phyloP scores from a whole-genome alignment of 2,888 invertebrate genomes.

The Cataglyphis livida region DNA sequence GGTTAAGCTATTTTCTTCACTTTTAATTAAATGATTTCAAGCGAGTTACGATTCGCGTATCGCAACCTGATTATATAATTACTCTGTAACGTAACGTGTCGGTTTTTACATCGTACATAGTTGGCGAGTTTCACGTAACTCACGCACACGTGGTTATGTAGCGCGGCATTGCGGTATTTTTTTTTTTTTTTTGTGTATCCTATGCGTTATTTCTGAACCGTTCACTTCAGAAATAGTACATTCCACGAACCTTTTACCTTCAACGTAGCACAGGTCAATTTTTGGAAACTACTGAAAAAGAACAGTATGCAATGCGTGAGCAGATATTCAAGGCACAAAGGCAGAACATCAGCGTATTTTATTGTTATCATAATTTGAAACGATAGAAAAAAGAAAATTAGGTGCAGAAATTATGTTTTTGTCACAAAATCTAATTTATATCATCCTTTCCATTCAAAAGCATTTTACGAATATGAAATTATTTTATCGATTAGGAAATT shows the following conservation, averaged over 20 bases:
- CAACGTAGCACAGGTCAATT: constrained; percentile 20
- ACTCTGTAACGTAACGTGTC: constrained; percentile 54
- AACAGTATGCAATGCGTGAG: constrained; percentile 4
- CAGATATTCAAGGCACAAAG: constrained; percentile 7
- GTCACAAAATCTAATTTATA: not conserved
- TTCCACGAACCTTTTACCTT: constrained; percentile 12
- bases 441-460: not conserved
- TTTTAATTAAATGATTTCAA: constrained; percentile 60
- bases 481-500: not conserved
- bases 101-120: constrained; percentile 11
- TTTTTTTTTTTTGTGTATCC: constrained; percentile 16
- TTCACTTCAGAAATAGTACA: not conserved
- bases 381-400: not conserved
- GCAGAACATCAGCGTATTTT: not conserved
- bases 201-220: not conserved
- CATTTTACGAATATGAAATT: not conserved
- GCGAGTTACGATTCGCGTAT: constrained; percentile 43
- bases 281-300: constrained; percentile 21
- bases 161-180: constrained; percentile 54
- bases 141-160: constrained; percentile 53
- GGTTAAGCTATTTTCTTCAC: not conserved
- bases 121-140: constrained; percentile 57
- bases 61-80: constrained; percentile 67
- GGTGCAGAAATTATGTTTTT: not conserved
- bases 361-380: not conserved